Conservation (phyloP, 2,797 vertebrate genomes). For the Pipistrellus pygmaeus region DNA sequence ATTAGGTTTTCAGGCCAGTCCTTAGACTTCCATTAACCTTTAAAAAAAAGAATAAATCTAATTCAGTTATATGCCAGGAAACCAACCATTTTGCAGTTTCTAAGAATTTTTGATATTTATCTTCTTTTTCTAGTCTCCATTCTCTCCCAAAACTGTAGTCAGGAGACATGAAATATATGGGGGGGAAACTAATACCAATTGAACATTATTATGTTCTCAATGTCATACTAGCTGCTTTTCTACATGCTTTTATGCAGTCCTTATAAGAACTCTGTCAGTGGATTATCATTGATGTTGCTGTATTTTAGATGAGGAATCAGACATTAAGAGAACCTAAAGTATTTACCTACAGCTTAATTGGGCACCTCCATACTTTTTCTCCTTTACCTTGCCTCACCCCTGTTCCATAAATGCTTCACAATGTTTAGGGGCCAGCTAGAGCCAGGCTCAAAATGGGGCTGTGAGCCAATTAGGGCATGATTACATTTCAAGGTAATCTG, state of each 20-base stretch:
- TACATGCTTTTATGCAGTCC: neutral
- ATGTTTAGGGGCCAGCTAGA: neutral
- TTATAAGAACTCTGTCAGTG: neutral
- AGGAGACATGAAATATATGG: neutral
- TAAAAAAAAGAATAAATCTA: conserved; percentile 35
- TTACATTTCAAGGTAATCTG: conserved; percentile 39
- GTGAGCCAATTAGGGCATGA: neutral
- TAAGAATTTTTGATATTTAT: neutral
- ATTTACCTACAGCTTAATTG: neutral
- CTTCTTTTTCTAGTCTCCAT: neutral
- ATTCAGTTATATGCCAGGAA: neutral
- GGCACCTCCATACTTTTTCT: neutral
- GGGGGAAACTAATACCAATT: neutral
- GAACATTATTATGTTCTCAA: neutral
- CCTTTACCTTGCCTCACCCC: neutral
- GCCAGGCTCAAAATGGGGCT: neutral
- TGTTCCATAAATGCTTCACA: neutral
- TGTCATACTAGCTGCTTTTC: neutral
- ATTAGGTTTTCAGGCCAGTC: neutral
- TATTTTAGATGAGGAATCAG: neutral
- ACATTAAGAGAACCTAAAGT: neutral
- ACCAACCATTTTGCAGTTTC: neutral
- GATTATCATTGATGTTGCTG: neutral
- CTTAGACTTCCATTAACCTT: neutral
- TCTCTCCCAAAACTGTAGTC: neutral